These are phyloP conservation scores for Schizaphis graminum DNA, from an alignment of 2,888 invertebrate genomes.

Conservation along the genomic window DNA sequence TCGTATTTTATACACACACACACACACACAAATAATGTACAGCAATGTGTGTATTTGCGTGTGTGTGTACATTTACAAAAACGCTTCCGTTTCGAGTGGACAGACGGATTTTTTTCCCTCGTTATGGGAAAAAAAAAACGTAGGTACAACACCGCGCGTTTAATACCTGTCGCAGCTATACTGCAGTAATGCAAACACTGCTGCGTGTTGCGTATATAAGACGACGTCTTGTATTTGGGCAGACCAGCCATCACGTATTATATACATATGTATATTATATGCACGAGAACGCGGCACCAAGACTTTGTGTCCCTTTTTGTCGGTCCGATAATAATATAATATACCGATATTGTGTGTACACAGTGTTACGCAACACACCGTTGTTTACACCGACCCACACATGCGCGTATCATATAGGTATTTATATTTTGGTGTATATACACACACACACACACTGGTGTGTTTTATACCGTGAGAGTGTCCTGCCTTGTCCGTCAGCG, in stretches of 20 bases:
- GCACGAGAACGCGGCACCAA: background rate
- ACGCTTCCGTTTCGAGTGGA: conserved; percentile 56
- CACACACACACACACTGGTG: background rate
- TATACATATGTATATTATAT: no score
- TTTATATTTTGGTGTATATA: background rate
- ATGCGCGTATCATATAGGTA: background rate
- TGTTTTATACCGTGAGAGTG: conserved; percentile 56
- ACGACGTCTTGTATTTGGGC: background rate
- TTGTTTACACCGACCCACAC: conserved; percentile 48
- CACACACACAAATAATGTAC: background rate
- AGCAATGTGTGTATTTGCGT: background rate
- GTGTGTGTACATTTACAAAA: background rate
- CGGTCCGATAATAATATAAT: conserved; percentile 13
- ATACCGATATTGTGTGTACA: background rate
- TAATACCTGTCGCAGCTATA: background rate
- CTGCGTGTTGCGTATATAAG: background rate
- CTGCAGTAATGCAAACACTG: background rate
- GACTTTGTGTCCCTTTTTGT: conserved; percentile 43
- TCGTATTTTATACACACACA: background rate
- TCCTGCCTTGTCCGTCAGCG: conserved; percentile 23
- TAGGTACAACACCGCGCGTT: background rate
- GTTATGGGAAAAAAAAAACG: conserved; percentile 33
- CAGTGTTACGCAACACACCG: conserved; percentile 56
- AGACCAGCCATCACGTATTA: background rate
- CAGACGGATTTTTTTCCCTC: conserved; percentile 6